Percentiles rank a stretch among this genome's conserved stretches.
These are phyloP conservation scores for Herpetotheres cachinnans DNA, from an alignment of 2,113 vertebrate genomes.

Conservation along the genomic window DNA sequence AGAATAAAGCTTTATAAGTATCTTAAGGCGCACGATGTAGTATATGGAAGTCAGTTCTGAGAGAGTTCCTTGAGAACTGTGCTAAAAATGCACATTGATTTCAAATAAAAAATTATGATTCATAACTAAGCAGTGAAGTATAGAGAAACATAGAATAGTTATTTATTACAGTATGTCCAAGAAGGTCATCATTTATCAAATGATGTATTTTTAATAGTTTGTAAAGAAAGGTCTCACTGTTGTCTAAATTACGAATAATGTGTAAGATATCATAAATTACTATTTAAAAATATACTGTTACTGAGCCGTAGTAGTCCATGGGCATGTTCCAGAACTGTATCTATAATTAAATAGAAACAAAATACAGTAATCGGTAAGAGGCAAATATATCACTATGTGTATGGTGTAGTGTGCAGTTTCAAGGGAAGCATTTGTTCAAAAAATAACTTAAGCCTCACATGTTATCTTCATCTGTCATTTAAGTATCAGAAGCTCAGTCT, in stretches of 20 bases:
- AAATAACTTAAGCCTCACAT: background rate
- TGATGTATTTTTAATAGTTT: conserved; percentile 3
- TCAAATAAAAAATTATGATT: background rate
- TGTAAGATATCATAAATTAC: background rate
- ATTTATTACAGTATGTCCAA: background rate
- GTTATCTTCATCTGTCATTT: conserved; percentile 5
- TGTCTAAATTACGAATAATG: background rate
- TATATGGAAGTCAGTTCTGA: background rate
- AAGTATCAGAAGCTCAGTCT: conserved; percentile 11
- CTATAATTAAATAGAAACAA: background rate
- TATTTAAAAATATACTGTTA: background rate
- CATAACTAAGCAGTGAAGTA: background rate
- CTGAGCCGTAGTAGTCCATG: conserved; percentile 7
- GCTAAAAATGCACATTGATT: background rate
- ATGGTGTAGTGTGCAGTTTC: conserved; percentile 4
- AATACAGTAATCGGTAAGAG: background rate
- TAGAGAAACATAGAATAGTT: conserved; percentile 4
- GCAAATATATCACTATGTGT: background rate
- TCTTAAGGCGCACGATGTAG: background rate
- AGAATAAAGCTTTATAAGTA: conserved; percentile 39
- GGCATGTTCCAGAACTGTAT: conserved; percentile 7
- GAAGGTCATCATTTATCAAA: background rate
- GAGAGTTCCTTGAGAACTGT: conserved; percentile 25
- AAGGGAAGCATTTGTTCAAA: conserved; percentile 6
- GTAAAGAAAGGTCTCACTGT: background rate